Conservation (phyloP, 2,888 invertebrate genomes). For the Erebia ligea region DNA sequence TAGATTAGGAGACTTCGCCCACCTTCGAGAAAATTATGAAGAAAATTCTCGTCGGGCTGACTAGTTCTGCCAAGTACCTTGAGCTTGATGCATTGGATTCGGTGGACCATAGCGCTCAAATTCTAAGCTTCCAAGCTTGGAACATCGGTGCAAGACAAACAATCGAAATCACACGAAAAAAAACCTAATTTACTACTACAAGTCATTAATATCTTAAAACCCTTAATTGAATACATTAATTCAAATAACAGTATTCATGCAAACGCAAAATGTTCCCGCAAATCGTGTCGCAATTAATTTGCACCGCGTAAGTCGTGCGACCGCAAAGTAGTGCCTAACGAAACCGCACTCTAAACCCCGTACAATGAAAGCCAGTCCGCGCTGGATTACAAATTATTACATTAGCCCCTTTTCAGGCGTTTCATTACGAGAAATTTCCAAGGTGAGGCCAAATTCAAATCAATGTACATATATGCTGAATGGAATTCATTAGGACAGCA, state of each 20-base stretch:
- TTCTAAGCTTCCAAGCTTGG: too few species aligned
- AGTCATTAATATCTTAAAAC: background rate
- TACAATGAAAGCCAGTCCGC: slow-evolving; percentile 50
- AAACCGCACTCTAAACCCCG: slow-evolving; percentile 56
- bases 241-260: slow-evolving; percentile 10
- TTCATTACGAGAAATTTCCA: slow-evolving; percentile 23
- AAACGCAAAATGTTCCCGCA: slow-evolving; percentile 17
- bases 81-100: too few species aligned
- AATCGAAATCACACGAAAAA: too few species aligned
- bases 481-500: background rate
- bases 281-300: slow-evolving; percentile 42
- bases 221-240: background rate
- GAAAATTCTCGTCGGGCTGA: too few species aligned
- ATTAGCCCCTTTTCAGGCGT: slow-evolving; percentile 36
- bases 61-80: too few species aligned
- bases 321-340: slow-evolving; percentile 53
- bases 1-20: too few species aligned
- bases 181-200: too few species aligned
- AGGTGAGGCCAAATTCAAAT: background rate
- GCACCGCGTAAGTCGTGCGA: slow-evolving; percentile 40
- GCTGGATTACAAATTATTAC: slow-evolving; percentile 52
- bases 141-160: too few species aligned
- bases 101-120: too few species aligned
- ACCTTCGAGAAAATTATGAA: too few species aligned
- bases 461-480: background rate